Evolutionary conservation across 2,113 vertebrate genomes (phyloP).

Genomic region (Pachyramphus minor): DNA sequence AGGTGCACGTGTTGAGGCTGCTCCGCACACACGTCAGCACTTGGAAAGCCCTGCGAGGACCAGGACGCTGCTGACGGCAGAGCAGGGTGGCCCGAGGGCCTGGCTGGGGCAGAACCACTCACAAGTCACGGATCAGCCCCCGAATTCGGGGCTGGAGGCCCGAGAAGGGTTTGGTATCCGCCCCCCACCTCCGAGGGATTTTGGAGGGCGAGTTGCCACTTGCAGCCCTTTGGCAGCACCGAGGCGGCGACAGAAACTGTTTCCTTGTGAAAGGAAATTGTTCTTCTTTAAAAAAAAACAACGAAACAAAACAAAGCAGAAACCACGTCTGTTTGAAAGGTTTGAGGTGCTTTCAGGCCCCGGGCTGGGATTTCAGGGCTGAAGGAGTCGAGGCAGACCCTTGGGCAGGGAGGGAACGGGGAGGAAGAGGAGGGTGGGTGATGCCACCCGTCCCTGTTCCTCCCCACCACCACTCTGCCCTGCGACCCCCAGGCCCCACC

Average conservation of each 20-base stretch:
- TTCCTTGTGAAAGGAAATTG: background rate
- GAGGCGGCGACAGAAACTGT: background rate
- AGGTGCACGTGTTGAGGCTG: background rate
- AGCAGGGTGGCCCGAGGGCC: background rate
- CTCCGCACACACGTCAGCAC: background rate
- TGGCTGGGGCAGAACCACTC: background rate
- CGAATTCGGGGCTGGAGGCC: fast-evolving
- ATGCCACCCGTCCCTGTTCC: background rate
- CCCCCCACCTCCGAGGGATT: background rate
- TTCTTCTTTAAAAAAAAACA: background rate
- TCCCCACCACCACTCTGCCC: background rate
- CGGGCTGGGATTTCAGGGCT: background rate
- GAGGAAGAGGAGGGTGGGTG: background rate
- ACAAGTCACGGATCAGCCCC: fast-evolving
- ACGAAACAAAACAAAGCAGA: too few species aligned
- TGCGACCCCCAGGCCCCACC: fast-evolving
- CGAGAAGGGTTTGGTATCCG: fast-evolving
- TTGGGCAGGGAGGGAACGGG: background rate
- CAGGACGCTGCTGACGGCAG: background rate
- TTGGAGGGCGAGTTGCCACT: background rate
- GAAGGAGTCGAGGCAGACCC: background rate
- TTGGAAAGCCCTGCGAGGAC: background rate
- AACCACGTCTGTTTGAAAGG: fast-evolving
- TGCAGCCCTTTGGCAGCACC: fast-evolving
- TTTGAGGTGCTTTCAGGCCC: background rate